A percentile compares a stretch with the other conserved stretches of the same genome.
phyloP scores from a whole-genome alignment of 2,888 invertebrate species.

The Autographa pulchrina region DNA sequence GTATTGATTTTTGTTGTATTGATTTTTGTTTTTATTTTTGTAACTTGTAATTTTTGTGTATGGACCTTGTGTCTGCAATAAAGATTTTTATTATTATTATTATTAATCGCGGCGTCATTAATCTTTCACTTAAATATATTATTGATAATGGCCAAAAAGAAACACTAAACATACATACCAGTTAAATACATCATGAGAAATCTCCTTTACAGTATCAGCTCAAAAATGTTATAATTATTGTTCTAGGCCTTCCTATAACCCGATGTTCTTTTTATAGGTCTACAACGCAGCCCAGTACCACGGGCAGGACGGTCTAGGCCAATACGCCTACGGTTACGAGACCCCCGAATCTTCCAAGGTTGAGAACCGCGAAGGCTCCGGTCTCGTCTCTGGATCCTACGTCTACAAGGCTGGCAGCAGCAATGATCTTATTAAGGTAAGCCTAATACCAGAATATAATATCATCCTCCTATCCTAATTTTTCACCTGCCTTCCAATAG shows the following conservation, averaged over 20 bases:
- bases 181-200: no score
- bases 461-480: no score
- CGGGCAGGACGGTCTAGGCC: conserved; percentile 92
- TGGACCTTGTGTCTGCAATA: no score
- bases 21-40: no score
- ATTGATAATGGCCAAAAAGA: no score
- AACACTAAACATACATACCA: no score
- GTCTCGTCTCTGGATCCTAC: conserved; percentile 92
- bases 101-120: no score
- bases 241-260: background rate
- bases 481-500: background rate
- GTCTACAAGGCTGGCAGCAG: conserved; percentile 89
- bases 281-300: conserved; percentile 93
- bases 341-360: conserved; percentile 93
- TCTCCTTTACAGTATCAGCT: no score
- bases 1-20: no score
- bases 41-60: no score
- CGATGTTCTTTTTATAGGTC: conserved; percentile 75
- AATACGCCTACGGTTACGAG: conserved; percentile 92
- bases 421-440: conserved; percentile 90
- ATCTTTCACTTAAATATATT: no score
- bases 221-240: background rate
- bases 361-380: conserved; percentile 91
- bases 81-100: no score
- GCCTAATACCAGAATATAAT: background rate